Percentiles rank a stretch among this genome's conserved stretches.
phyloP scores from a whole-genome alignment of 2,113 vertebrate genomes.

The Corythoichthys intestinalis region DNA sequence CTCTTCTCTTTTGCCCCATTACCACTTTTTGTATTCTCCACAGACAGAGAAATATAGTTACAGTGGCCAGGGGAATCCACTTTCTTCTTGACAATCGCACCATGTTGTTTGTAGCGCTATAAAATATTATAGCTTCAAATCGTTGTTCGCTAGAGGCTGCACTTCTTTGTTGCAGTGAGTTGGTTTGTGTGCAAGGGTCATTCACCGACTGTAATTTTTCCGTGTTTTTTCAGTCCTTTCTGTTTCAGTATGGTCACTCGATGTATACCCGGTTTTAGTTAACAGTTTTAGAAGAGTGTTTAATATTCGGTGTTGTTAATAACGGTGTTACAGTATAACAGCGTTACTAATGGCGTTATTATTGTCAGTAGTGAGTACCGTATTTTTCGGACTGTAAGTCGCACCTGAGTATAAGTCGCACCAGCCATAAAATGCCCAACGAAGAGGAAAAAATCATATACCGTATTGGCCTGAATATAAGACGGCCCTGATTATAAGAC shows the following conservation, averaged over 20 bases:
- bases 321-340: too few relatives aligned
- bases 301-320: too few relatives aligned
- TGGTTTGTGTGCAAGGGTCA: background rate
- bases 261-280: background rate
- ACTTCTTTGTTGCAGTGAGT: background rate
- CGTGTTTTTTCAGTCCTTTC: background rate
- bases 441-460: too few relatives aligned
- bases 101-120: background rate
- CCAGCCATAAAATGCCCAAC: too few relatives aligned
- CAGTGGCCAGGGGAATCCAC: background rate
- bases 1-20: background rate
- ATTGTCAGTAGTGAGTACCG: too few relatives aligned
- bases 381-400: too few relatives aligned
- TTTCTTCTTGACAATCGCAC: background rate
- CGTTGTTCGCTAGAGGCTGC: slow-evolving; percentile 1
- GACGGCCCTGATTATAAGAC: too few relatives aligned
- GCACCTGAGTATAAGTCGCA: too few relatives aligned
- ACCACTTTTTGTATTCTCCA: background rate
- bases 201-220: background rate
- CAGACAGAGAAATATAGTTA: background rate
- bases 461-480: too few relatives aligned
- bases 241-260: background rate
- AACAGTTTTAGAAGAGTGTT: background rate
- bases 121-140: background rate
- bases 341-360: too few relatives aligned